Evolutionary conservation across 2,113 vertebrate genomes (phyloP).

Genomic region (Corythornis madagascariensis): DNA sequence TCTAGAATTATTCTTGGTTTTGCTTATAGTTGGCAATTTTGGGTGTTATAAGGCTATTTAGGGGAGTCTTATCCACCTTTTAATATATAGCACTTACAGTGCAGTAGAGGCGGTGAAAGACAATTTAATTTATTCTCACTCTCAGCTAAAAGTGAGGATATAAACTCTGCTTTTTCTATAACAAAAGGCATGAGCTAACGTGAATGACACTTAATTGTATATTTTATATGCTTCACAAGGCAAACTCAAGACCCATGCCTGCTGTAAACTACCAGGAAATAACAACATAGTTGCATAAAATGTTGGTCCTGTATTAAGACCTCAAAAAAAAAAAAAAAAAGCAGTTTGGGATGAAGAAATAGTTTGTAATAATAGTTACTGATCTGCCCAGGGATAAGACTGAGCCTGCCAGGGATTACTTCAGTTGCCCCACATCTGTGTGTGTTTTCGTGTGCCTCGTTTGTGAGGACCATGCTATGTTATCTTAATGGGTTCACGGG

Average conservation of each 20-base stretch:
- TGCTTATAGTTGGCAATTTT: background rate
- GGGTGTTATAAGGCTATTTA: background rate
- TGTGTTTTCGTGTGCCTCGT: rapidly evolving
- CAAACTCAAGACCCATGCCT: background rate
- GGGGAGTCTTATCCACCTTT: background rate
- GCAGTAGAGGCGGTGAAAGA: background rate
- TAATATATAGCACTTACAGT: background rate
- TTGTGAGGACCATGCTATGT: rapidly evolving
- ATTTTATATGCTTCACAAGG: background rate
- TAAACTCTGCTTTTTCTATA: background rate
- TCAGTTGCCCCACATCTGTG: background rate
- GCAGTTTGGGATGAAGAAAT: background rate
- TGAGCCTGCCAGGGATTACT: background rate
- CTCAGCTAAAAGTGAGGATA: background rate
- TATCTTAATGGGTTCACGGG: background rate
- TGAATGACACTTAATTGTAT: background rate
- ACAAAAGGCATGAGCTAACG: background rate
- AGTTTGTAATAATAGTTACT: background rate
- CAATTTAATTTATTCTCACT: background rate
- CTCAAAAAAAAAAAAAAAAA: background rate
- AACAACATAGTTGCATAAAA: background rate
- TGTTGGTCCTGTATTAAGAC: background rate
- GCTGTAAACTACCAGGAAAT: background rate
- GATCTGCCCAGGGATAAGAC: no score
- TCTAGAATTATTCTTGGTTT: background rate